A percentile compares a stretch with the other conserved stretches of the same genome.
These are phyloP conservation scores for Pantala flavescens DNA, from an alignment of 1,140 invertebrate genomes.

Conservation along the genomic window DNA sequence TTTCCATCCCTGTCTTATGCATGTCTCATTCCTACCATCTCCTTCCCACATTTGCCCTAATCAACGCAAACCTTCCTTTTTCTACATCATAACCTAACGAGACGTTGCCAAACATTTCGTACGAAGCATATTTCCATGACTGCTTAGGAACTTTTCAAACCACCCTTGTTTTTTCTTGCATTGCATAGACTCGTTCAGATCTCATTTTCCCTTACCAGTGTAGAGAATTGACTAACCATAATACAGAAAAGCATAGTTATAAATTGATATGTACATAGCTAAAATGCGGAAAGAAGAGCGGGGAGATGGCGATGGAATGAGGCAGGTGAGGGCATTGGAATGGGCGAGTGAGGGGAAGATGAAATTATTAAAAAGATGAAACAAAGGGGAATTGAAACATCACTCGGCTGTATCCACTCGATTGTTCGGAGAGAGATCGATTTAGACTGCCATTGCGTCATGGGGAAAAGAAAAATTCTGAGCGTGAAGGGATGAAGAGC, in stretches of 20 bases:
- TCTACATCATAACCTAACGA: background rate
- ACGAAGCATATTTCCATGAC: background rate
- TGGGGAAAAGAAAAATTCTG: too few species aligned
- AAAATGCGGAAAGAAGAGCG: background rate
- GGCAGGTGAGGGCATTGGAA: background rate
- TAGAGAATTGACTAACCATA: too few species aligned
- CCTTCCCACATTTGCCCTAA: background rate
- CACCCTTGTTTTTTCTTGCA: background rate
- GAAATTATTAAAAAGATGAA: slow-evolving; percentile 11
- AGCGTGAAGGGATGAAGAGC: too few species aligned
- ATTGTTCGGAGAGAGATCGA: background rate
- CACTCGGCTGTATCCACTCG: background rate
- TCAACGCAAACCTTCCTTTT: background rate
- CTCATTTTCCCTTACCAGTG: background rate
- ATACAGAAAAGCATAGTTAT: too few species aligned
- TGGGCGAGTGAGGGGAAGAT: background rate
- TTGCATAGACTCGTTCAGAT: background rate
- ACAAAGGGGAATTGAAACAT: slow-evolving; percentile 5
- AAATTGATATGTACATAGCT: too few species aligned
- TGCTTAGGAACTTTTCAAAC: too few species aligned
- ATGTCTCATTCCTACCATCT: background rate
- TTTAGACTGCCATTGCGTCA: background rate
- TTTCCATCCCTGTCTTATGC: background rate
- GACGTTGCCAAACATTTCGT: background rate
- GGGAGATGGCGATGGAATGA: background rate